These are phyloP conservation scores for Peromyscus melanophrys DNA, from an alignment of 2,797 vertebrate genomes.

Conservation along the genomic window DNA sequence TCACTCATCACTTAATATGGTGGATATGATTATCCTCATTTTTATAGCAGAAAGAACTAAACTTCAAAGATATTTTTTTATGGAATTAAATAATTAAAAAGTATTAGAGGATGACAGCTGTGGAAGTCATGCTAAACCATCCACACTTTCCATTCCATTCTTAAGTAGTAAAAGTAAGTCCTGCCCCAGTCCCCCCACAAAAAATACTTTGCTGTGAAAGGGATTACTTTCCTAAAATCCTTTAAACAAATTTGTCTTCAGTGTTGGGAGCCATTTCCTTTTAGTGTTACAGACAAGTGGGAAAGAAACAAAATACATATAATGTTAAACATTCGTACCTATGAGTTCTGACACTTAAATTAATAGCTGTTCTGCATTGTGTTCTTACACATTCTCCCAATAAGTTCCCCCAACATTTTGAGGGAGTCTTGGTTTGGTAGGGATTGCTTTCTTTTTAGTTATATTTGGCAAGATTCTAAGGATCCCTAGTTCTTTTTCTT, in stretches of 20 bases:
- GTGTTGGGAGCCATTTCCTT: not conserved
- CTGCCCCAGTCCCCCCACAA: not conserved
- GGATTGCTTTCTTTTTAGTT: not conserved
- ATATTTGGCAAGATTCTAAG: not conserved
- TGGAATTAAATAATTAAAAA: slow-evolving; percentile 29
- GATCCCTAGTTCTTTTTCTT: not conserved
- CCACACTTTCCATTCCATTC: not conserved
- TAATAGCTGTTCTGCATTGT: not conserved
- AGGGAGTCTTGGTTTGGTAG: not conserved
- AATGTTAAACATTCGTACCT: not conserved
- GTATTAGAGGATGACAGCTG: not conserved
- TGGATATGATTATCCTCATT: not conserved
- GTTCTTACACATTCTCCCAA: not conserved
- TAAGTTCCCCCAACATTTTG: not conserved
- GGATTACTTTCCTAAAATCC: not conserved
- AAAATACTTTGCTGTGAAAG: not conserved
- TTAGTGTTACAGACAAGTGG: not conserved
- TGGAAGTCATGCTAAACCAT: not conserved
- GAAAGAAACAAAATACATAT: not conserved
- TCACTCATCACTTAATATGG: not conserved
- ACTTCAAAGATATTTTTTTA: not conserved
- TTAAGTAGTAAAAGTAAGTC: not conserved
- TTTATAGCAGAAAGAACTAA: not conserved
- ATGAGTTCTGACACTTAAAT: not conserved
- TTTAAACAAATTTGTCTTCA: not conserved